These are phyloP conservation scores for Halcyon chelicuti DNA, from an alignment of 2,797 vertebrate species.

Conservation along the genomic window DNA sequence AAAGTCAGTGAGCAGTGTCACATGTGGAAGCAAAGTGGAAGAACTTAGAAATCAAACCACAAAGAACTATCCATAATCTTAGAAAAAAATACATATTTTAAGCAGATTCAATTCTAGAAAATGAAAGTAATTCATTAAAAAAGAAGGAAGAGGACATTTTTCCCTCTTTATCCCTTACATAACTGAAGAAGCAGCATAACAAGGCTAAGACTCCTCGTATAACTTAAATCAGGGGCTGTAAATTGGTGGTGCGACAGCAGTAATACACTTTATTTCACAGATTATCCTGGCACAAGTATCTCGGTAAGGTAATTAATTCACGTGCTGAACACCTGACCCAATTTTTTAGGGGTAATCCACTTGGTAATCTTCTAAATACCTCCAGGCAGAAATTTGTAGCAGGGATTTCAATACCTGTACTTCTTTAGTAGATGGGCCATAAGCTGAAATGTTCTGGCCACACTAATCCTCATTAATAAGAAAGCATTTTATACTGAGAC, in stretches of 20 bases:
- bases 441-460: conserved; percentile 25
- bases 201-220: neutral
- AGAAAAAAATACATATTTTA: neutral
- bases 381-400: conserved; percentile 10
- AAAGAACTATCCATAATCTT: neutral
- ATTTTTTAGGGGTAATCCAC: conserved; percentile 31
- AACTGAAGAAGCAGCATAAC: neutral
- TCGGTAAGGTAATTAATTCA: conserved; percentile 51
- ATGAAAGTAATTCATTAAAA: neutral
- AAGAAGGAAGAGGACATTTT: neutral
- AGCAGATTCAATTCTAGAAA: neutral
- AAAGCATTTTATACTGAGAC: conserved; percentile 19
- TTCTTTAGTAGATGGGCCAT: neutral
- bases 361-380: conserved; percentile 47
- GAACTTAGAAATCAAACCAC: neutral
- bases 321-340: neutral
- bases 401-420: conserved; percentile 17
- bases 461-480: conserved; percentile 47
- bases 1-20: neutral
- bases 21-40: neutral
- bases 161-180: neutral
- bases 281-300: conserved; percentile 1
- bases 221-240: neutral
- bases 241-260: neutral
- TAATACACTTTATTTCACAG: conserved; percentile 42